Conservation (phyloP, 1,140 invertebrate genomes). For the Drosophila nasuta region DNA sequence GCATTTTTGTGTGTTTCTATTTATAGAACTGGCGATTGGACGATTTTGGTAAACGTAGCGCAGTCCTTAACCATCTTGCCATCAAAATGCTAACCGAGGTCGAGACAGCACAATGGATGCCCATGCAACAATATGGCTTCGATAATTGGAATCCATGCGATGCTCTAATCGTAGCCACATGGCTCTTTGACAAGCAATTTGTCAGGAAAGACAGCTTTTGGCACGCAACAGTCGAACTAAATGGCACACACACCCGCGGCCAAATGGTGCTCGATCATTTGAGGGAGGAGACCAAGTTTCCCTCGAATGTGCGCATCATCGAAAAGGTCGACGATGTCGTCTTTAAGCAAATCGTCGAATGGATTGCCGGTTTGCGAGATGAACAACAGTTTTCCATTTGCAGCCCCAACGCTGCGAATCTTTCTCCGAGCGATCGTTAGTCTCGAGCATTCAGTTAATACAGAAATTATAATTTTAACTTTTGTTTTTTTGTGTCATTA, state of each 20-base stretch:
- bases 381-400: too few species aligned
- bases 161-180: slow-evolving; percentile 86
- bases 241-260: slow-evolving; percentile 86
- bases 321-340: slow-evolving; percentile 85
- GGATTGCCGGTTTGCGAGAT: slow-evolving; percentile 58
- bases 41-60: slow-evolving; percentile 53
- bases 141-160: slow-evolving; percentile 86
- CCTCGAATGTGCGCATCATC: slow-evolving; percentile 86
- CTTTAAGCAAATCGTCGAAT: slow-evolving; percentile 84
- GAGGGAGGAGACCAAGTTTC: slow-evolving; percentile 79
- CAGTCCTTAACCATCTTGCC: slow-evolving; percentile 50
- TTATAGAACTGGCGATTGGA: slow-evolving; percentile 86
- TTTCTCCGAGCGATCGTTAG: too few species aligned
- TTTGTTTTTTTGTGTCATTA: too few species aligned
- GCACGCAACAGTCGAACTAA: slow-evolving; percentile 87
- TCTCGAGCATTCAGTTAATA: too few species aligned
- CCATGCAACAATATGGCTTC: slow-evolving; percentile 51
- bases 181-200: slow-evolving; percentile 85
- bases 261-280: slow-evolving; percentile 87
- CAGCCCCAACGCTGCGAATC: too few species aligned
- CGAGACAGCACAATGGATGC: slow-evolving; percentile 85
- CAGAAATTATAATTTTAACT: too few species aligned
- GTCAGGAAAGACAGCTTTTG: slow-evolving; percentile 75
- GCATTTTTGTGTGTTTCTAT: too few species aligned
- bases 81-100: slow-evolving; percentile 86